Evolutionary conservation across 2,888 invertebrate species (phyloP), one percentile per base, ranked within the genome.

Genomic region (Scaptomyza reducta): DNA sequence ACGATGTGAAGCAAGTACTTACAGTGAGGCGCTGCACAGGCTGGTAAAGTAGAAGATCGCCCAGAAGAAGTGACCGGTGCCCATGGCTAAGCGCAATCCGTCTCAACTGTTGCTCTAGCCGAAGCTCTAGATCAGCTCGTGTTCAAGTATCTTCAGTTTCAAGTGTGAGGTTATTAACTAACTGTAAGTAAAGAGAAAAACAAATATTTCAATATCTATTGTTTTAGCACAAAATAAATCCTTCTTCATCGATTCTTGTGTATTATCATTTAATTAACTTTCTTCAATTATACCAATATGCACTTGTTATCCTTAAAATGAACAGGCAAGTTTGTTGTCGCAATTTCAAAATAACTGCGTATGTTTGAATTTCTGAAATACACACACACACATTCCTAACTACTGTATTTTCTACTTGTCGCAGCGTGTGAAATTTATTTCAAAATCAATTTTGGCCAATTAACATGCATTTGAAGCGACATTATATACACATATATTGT

Each of bases 1-100:
- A 27, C 49, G 47, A 27, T 16, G 29, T 46, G 5, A 40, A 40
- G 33, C 18, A 16, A 54, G 65, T 90, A 92, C 92, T 92, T 90
- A 92, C 92, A 92, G 85, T 76, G 92, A 92, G 70, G 92, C 92
- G 82, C 92, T 92, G 89, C 92, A 92, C 77, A 92, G 88, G 80
- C 91, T 92, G 84, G 91, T 91, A 90, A 92, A 92, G 81, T 91
- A 92, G 73, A 92, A 91, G 79, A 92, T 90, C 82, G 90, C 91
- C 92, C 91, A 92, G 87, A 92, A 91, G 72, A 89, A 91, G 77
- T 92, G 92, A 76, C 91, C 91, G 84, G 91, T 90, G 87, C 91
- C 91, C 92, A 92, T 92, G 87, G 88, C 91, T 70, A 78, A 63
- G 56, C 64, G 45, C 61, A 59, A 55, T 57, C 69, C 41, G 22